Base-by-base conservation (phyloP, 2,797 vertebrate genomes). In the Falco peregrinus region DNA sequence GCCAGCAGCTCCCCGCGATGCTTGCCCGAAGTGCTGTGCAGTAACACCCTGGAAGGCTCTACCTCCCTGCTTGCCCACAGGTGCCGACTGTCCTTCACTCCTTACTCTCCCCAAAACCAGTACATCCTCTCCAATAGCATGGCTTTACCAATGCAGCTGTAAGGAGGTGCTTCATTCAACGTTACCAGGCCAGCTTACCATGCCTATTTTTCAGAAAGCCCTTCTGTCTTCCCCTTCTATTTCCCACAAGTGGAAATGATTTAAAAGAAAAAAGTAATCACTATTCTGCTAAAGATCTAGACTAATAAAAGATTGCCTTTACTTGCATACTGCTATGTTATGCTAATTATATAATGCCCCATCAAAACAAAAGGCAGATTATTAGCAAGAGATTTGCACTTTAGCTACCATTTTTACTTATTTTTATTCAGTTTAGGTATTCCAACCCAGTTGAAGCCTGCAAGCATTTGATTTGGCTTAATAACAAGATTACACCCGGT, bases 1-100 rank as follows among this genome's bases (percentile, higher is more conserved):
- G 9, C 14, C 33, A 4, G 48, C 51, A 20, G n/a, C 25, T 43
- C 31, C 12, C 35, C 2, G 0, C 4, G 0, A 9, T 6, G 2
- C 45, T 26, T 10, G 9, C 47, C 43, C 12, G 0, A 2, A 18
- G 18, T 1, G 2, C 26, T 25, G n/a, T 0, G 13, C 50, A 2
- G 9, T 4, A 16, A 16, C 6, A 16, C 3, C 7, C 31, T 13
- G 45, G 7, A 13, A 29, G 76, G 22, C 6, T 15, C 9, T 4
- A 17, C 17, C 28, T 53, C 6, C 16, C 57, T 24, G 13, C 33
- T 63, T 7, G 3, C 10, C 31, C 35, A 0, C 16, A 9, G 39
- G 13, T 12, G 12, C n/a, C 22, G 56, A 3, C 11, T 6, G 0
- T 19, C 48, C 35, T 77, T 33, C 18, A 0, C 39, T 35, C 35